A percentile compares a stretch with the other conserved stretches of the same genome.
These are phyloP conservation scores for Diploscapter pachys DNA, from an alignment of 1,140 invertebrate species.

Conservation along the genomic window DNA sequence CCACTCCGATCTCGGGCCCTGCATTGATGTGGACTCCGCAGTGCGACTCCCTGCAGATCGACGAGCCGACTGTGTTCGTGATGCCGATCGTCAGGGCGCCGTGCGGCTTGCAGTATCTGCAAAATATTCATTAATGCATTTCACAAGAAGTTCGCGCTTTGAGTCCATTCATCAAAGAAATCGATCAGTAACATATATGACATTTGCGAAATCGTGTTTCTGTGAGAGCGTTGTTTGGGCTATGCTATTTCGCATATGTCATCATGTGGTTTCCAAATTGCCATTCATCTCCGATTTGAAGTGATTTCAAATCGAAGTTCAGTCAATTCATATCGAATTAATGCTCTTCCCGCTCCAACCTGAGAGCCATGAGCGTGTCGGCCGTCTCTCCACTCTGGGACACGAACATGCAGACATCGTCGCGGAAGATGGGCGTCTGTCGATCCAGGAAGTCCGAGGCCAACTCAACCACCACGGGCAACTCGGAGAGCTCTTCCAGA, in stretches of 20 bases:
- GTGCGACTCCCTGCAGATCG: conserved; percentile 95
- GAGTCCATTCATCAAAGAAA: too few relatives aligned
- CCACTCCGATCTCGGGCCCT: conserved; percentile 98
- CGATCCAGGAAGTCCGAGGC: conserved; percentile 97
- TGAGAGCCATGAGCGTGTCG: conserved; percentile 89
- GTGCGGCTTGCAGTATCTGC: conserved; percentile 88
- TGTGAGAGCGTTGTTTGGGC: too few relatives aligned
- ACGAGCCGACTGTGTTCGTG: conserved; percentile 98
- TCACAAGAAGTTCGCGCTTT: too few relatives aligned
- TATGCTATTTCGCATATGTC: conserved; percentile 15
- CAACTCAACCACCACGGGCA: conserved; percentile 97
- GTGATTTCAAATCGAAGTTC: too few relatives aligned
- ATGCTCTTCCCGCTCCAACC: conserved; percentile 34
- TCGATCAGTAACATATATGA: too few relatives aligned
- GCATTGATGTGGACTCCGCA: conserved; percentile 99
- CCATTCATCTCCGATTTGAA: too few relatives aligned
- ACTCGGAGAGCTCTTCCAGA: conserved; percentile 92
- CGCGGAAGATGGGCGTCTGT: conserved; percentile 94
- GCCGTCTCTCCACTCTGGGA: conserved; percentile 97
- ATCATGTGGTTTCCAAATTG: conserved; percentile 10
- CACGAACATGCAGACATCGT: conserved; percentile 99
- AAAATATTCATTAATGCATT: too few relatives aligned
- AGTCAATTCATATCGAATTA: too few relatives aligned
- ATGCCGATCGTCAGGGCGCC: conserved; percentile 95
- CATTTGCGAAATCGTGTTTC: too few relatives aligned